Conservation (phyloP, 37 sponge, comb jelly and placozoan species). For the Beroe forskalii region DNA sequence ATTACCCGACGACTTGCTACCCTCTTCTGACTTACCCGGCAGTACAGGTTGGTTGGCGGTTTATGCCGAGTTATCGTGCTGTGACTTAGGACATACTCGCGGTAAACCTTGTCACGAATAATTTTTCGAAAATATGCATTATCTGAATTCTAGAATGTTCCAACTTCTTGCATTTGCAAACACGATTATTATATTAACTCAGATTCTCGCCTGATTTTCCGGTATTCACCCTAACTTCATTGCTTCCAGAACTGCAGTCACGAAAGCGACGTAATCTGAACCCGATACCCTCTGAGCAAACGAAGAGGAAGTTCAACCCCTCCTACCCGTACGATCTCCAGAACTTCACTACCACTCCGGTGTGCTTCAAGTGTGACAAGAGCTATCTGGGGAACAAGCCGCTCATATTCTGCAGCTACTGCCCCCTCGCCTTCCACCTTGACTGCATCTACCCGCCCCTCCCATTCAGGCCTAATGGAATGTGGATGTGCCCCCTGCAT, state of each 20-base stretch:
- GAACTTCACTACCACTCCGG: slow-evolving; percentile 16
- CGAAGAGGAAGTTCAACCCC: slow-evolving; percentile 23
- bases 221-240: too few relatives aligned
- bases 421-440: slow-evolving; percentile 87
- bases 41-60: too few relatives aligned
- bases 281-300: not conserved
- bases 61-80: too few relatives aligned
- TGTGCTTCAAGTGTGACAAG: slow-evolving; percentile 42
- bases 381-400: slow-evolving; percentile 6
- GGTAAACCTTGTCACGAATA: too few relatives aligned
- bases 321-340: slow-evolving; percentile 46
- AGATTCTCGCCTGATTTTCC: too few relatives aligned
- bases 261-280: slow-evolving; percentile 4
- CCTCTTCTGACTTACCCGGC: slow-evolving; percentile 25
- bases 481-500: slow-evolving; percentile 93
- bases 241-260: slow-evolving; percentile 31
- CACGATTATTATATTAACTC: too few relatives aligned
- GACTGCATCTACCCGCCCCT: slow-evolving; percentile 87
- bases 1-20: not conserved
- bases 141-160: too few relatives aligned
- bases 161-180: not conserved
- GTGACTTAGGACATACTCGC: too few relatives aligned
- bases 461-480: slow-evolving; percentile 72
- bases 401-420: slow-evolving; percentile 79
- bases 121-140: too few relatives aligned